These are phyloP conservation scores for Zosterops borbonicus DNA, from an alignment of 2,113 vertebrate species.

Conservation along the genomic window DNA sequence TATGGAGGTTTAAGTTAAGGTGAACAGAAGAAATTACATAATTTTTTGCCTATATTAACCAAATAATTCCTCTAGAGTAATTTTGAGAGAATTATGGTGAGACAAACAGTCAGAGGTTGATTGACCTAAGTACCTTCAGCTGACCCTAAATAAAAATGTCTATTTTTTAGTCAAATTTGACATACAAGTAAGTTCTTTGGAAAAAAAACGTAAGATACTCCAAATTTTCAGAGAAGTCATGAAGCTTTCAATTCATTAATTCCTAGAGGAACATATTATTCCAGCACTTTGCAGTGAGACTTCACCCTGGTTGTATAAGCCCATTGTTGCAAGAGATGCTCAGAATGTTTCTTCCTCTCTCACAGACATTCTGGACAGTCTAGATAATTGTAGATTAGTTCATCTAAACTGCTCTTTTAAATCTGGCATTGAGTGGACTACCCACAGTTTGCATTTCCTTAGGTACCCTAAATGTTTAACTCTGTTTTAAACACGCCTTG, in stretches of 20 bases:
- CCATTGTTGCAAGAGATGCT: background rate
- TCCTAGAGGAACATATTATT: background rate
- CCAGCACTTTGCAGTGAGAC: background rate
- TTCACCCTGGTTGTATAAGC: background rate
- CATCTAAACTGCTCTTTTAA: background rate
- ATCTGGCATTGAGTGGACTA: background rate
- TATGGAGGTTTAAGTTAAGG: background rate
- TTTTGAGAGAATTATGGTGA: background rate
- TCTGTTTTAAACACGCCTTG: background rate
- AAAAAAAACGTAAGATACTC: background rate
- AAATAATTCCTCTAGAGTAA: background rate
- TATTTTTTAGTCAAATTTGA: background rate
- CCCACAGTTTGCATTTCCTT: background rate
- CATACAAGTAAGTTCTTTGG: background rate
- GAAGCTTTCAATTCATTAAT: background rate
- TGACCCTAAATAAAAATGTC: background rate
- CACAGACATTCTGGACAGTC: background rate
- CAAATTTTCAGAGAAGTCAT: background rate
- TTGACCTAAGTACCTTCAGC: background rate
- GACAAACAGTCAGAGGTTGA: background rate
- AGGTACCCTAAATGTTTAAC: background rate
- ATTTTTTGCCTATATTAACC: background rate
- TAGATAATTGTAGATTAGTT: fast-evolving
- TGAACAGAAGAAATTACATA: background rate
- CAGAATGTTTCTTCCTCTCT: background rate